phyloP scores from a whole-genome alignment of 1,140 invertebrate genomes.

The Drosophila nebulosa region DNA sequence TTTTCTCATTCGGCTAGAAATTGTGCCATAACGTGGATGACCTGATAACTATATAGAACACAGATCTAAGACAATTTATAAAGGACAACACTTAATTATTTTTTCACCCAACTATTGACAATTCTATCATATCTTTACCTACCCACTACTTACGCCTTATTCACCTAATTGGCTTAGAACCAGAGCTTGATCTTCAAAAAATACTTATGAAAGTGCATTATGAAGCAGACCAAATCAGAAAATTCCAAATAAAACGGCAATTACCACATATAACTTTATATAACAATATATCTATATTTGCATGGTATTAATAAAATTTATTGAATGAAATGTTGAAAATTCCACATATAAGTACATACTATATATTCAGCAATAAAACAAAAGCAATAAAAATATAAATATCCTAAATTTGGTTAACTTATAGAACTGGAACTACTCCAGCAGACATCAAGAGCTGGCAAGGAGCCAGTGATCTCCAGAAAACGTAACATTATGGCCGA shows the following conservation, averaged over 20 bases:
- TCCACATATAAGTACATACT: slow-evolving; percentile 61
- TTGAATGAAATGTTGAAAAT: slow-evolving; percentile 32
- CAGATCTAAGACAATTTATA: slow-evolving; percentile 3
- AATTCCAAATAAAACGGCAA: neutral
- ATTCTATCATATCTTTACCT: slow-evolving; percentile 36
- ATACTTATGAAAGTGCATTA: slow-evolving; percentile 5
- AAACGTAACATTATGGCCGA: slow-evolving; percentile 31
- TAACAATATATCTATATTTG: slow-evolving; percentile 29
- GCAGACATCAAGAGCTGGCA: slow-evolving; percentile 29
- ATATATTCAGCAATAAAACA: slow-evolving; percentile 33
- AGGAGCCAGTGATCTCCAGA: slow-evolving; percentile 45
- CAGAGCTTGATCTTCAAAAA: neutral
- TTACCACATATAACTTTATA: neutral
- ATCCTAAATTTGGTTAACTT: slow-evolving; percentile 37
- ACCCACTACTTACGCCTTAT: slow-evolving; percentile 6
- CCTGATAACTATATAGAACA: slow-evolving; percentile 38
- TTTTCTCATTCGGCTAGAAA: neutral
- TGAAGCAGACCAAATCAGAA: slow-evolving; percentile 2
- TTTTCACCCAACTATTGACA: slow-evolving; percentile 4
- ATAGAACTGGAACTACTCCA: slow-evolving; percentile 19
- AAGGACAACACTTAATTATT: neutral
- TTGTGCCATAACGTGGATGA: slow-evolving; percentile 48
- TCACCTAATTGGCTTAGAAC: neutral
- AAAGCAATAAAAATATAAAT: neutral
- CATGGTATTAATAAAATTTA: slow-evolving; percentile 39